Evolutionary conservation across 2,113 vertebrate genomes (phyloP), one percentile per base, ranked within the genome.

Genomic region (Chrysemys picta): DNA sequence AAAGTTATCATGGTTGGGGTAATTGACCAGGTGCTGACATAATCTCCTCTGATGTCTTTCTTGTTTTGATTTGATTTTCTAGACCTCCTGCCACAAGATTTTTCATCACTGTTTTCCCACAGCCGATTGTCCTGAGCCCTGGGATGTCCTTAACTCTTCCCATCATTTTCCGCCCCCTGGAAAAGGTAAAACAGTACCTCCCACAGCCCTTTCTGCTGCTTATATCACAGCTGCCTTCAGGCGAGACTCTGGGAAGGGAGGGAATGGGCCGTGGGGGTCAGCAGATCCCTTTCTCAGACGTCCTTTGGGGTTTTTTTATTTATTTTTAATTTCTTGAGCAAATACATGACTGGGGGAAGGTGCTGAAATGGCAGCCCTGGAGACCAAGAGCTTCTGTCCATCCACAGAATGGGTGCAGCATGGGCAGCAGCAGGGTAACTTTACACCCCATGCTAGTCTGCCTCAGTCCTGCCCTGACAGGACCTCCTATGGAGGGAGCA

Each of bases 121-220:
- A 99, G 93, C 97, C 96, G 1, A 98, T 99, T 88, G 89, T 98
- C 85, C 92, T 99, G 93, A 99, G 98, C 86, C 99, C 99, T 4
- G 99, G 99, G 31, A 99, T 98, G 59, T 98, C 98, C 62, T 96
- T 99, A 94, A 97, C 97, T 1, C 95, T 99, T 52, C 99, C 99
- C 22, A 49, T 99, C 54, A 85, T 98, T 91, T 99, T 99, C 97
- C 98, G 95, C 80, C 99, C 99, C n/a, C 92, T 98, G 45, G 98
- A 99, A 82, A 98, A 97, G 99, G 99, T 99, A 98, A 98, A 42
- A 45, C 35, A 89, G 29, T 54, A 81, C 27, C 45, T 25, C 6
- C 49, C 27, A 1, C 3, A 29, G 13, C 56, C 47, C 69, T 31
- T 42, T 49, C 45, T 50, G 45, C 11, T 35, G 45, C n/a, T 72